Conservation (phyloP, 1,140 invertebrate genomes). For the Marisa cornuarietis region DNA sequence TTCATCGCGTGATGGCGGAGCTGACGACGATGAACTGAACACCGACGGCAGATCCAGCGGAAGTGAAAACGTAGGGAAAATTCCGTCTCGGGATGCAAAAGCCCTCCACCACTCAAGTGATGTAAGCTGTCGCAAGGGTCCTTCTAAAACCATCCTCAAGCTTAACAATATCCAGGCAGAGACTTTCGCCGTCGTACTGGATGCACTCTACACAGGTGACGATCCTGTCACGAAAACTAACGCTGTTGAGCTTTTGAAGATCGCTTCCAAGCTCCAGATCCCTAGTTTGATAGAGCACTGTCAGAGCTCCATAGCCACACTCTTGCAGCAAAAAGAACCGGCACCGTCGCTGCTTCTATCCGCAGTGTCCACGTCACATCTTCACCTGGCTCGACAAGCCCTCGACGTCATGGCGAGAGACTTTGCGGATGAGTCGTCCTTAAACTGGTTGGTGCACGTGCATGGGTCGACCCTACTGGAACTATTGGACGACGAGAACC, state of each 20-base stretch:
- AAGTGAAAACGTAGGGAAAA: not conserved
- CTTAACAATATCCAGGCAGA: not conserved
- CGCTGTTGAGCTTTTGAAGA: not conserved
- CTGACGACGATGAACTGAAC: not conserved
- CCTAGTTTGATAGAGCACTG: not conserved
- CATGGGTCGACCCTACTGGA: not conserved
- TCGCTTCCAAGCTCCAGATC: not conserved
- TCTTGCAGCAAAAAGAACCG: not conserved
- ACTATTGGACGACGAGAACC: not conserved
- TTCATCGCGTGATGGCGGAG: not conserved
- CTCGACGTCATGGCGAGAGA: conserved; percentile 5
- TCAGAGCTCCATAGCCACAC: not conserved
- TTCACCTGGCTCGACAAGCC: not conserved
- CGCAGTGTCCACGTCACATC: not conserved
- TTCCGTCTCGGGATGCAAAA: no score
- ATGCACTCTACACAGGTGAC: not conserved
- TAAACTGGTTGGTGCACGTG: conserved; percentile 10
- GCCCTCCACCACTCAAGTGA: not conserved
- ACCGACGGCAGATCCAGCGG: not conserved
- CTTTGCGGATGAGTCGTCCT: not conserved
- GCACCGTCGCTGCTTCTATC: not conserved
- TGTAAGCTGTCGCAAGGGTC: not conserved
- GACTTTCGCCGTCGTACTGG: not conserved
- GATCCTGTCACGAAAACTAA: not conserved
- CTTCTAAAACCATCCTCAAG: not conserved